Base-by-base conservation (phyloP, 2,888 invertebrate species). In the Caenorhabditis macrosperma region DNA sequence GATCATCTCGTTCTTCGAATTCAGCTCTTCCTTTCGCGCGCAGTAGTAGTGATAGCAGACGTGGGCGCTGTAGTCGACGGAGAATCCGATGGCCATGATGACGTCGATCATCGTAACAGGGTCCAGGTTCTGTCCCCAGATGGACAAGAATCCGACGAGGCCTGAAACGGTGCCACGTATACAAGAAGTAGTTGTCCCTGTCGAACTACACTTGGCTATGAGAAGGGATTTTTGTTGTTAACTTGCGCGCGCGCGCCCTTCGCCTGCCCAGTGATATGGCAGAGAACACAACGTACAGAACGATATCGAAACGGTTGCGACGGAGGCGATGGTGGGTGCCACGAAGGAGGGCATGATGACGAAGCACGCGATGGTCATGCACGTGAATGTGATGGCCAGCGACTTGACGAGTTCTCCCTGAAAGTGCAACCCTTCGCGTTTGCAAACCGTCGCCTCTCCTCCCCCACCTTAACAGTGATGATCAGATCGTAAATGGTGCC, bases 11-110 rank as follows among this genome's bases (percentile, higher is more conserved):
- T 79, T 41, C 35, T 79, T 74, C 30, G 77, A 60, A 48, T 67
- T 63, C 41, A 52, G 24, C 28, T 67, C 38, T 35, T 28, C 66
- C 12, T 60, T 59, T 15, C 75, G 24, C 6, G 68, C 77, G 33
- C 78, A 72, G 63, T 85, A 82, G 60, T 95, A 96, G 0, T 96
- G 95, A 90, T 96, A 96, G 89, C 96, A 96, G 82, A 96, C 96
- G 91, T 96, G 96, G 1, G 96, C 96, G 0, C 96, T 81, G 91
- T 96, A 96, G 90, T 96, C 96, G 0, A 96, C 96, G 10, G 95
- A 95, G 92, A 96, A 96, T 63, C 96, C 96, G 79, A 96, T 96
- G 20, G 88, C 88, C 86, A 89, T 86, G 15, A 89, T 72, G 2
- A 88, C 84, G 24, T 87, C 86, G 35, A 88, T 87, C 86, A 89